Evolutionary conservation across 2,113 vertebrate species (phyloP).

Genomic region (Daboia siamensis): DNA sequence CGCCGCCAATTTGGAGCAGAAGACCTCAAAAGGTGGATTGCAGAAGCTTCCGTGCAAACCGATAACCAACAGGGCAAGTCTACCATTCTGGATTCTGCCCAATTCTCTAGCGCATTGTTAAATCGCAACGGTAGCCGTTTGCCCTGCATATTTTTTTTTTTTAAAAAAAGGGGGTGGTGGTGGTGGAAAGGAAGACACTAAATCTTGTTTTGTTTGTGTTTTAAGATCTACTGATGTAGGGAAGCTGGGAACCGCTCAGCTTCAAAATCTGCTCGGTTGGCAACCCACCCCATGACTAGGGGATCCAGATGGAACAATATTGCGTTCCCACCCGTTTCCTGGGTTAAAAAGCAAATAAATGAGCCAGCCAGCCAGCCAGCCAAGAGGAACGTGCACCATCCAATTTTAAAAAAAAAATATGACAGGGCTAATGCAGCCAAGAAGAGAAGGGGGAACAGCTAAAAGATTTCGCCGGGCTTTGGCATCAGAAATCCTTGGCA

Average conservation of each 20-base stretch:
- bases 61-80: background rate
- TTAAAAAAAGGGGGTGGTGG: background rate
- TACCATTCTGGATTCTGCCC: background rate
- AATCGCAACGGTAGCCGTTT: background rate
- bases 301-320: background rate
- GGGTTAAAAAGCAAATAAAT: background rate
- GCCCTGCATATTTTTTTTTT: background rate
- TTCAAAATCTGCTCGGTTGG: background rate
- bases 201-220: background rate
- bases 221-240: background rate
- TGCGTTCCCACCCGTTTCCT: background rate
- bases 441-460: conserved; percentile 30
- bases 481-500: conserved; percentile 24
- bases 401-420: background rate
- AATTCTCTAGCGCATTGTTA: background rate
- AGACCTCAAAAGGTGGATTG: background rate
- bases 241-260: background rate
- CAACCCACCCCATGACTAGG: background rate
- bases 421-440: background rate
- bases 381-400: background rate
- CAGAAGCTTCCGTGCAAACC: background rate
- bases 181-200: background rate
- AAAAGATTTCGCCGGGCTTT: conserved; percentile 2
- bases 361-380: background rate
- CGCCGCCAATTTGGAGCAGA: background rate